Percentiles rank a stretch among this genome's conserved stretches.
phyloP scores from a whole-genome alignment of 2,113 vertebrate species.

The Cnemophilus loriae region DNA sequence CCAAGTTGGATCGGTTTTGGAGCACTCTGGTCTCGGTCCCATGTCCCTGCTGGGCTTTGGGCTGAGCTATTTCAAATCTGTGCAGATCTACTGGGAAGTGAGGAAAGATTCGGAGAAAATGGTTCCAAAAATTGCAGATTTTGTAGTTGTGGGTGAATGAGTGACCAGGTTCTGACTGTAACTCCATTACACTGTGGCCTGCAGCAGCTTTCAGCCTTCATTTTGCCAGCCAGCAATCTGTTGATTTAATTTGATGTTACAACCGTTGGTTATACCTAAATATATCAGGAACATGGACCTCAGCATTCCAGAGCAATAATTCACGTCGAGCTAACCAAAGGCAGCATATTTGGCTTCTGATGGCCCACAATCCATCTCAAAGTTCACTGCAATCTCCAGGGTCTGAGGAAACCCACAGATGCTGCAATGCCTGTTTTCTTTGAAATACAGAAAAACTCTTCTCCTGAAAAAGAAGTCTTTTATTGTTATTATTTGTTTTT shows the following conservation, averaged over 20 bases:
- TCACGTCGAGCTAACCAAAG: conserved; percentile 2
- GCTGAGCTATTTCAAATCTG: background rate
- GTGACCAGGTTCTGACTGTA: background rate
- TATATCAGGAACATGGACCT: conserved; percentile 30
- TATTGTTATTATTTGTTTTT: background rate
- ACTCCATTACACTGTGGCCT: background rate
- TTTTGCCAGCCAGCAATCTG: background rate
- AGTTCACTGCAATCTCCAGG: conserved; percentile 25
- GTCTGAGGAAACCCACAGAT: conserved; percentile 21
- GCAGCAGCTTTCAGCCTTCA: background rate
- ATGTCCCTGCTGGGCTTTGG: accelerated
- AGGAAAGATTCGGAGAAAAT: background rate
- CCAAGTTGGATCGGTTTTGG: accelerated
- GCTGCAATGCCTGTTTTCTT: background rate
- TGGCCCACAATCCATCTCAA: conserved; percentile 6
- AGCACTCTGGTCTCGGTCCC: accelerated
- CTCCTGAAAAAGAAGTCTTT: accelerated
- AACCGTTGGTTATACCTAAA: conserved; percentile 47
- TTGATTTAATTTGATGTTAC: conserved; percentile 45
- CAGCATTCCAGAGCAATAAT: conserved; percentile 29
- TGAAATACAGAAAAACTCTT: background rate
- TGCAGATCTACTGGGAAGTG: background rate
- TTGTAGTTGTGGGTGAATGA: background rate
- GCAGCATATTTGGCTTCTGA: conserved; percentile 27
- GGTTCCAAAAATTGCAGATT: background rate